Base-by-base conservation (phyloP, 2,113 vertebrate genomes). In the Macquaria ambigua region DNA sequence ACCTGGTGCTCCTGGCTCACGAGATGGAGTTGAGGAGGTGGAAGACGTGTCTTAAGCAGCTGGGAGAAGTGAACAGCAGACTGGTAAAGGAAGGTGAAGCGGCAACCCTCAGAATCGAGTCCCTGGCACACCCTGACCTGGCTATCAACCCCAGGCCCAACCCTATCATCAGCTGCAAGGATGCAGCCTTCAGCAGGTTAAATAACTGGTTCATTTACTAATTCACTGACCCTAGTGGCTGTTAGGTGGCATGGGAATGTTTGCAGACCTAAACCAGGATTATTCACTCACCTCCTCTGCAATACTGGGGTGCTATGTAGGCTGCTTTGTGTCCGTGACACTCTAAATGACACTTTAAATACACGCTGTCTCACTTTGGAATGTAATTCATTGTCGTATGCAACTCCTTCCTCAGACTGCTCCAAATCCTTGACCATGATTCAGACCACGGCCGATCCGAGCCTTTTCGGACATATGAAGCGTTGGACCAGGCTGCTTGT, bases 1-100 rank as follows among this genome's bases (percentile, higher is more conserved):
- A 99, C 34, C 90, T 99, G 84, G 80, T 99, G 53, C 96, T 95
- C 50, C 85, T 99, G 75, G 95, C 94, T 43, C 98, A 92, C 90
- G 95, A 97, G 91, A 91, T 96, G 79, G 98, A 99, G 89, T 82
- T 97, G 66, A 96, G 93, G 78, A 95, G 90, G 43, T 96, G 96
- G 55, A 91, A 84, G 88, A 94, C 76, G 1, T 85, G 95, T 62
- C 73, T 90, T 76, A 79, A 72, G 64, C 96, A 96, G 0, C 94
- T 99, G 56, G 92, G 90, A 74, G 94, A 92, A 56, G 74, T 97
- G 63, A 84, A 94, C 18, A 82, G 91, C 39, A 93, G 94, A 82
- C 90, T 99, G 81, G 89, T 93, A 18, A 82, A 87, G 46, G 95
- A 93, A 81, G 88, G 81, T 11, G 31, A 69, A 64, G 76, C 80